phyloP scores from a whole-genome alignment of 2,113 vertebrate genomes.

The Varanus komodoensis region DNA sequence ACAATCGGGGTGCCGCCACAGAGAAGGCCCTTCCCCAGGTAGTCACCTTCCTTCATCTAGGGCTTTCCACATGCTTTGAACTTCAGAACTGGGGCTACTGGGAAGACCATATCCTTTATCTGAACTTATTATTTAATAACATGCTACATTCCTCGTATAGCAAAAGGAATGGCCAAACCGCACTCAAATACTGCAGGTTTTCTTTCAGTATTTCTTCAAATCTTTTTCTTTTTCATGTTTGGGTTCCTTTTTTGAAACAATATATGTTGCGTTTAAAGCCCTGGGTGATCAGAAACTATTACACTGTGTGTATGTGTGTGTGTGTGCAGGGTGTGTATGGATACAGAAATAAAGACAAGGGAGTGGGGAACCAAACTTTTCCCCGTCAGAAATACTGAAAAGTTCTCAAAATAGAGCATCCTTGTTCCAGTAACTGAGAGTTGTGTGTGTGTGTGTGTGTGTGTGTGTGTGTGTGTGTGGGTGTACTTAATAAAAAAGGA shows the following conservation, averaged over 20 bases:
- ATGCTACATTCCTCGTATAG: too few relatives aligned
- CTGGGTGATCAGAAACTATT: not conserved
- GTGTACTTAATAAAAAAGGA: not conserved
- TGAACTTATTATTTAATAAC: not conserved
- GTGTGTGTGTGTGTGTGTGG: too few relatives aligned
- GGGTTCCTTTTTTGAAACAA: not conserved
- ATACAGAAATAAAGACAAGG: not conserved
- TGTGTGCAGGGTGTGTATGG: too few relatives aligned
- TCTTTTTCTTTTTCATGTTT: not conserved
- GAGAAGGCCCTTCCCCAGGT: too few relatives aligned
- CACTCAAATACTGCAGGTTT: not conserved
- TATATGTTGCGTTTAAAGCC: not conserved
- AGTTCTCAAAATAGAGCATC: not conserved
- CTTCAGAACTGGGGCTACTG: not conserved
- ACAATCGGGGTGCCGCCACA: too few relatives aligned
- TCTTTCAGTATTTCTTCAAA: not conserved
- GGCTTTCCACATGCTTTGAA: too few relatives aligned
- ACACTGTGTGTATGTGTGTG: not conserved
- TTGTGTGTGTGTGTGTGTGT: too few relatives aligned
- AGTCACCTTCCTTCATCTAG: too few relatives aligned
- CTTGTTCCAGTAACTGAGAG: not conserved
- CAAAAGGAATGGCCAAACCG: not conserved
- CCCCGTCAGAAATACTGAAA: not conserved
- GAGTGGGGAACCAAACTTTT: not conserved
- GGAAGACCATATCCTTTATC: not conserved